These are phyloP conservation scores for Homarus gammarus DNA, from an alignment of 2,888 invertebrate species.

Conservation along the genomic window DNA sequence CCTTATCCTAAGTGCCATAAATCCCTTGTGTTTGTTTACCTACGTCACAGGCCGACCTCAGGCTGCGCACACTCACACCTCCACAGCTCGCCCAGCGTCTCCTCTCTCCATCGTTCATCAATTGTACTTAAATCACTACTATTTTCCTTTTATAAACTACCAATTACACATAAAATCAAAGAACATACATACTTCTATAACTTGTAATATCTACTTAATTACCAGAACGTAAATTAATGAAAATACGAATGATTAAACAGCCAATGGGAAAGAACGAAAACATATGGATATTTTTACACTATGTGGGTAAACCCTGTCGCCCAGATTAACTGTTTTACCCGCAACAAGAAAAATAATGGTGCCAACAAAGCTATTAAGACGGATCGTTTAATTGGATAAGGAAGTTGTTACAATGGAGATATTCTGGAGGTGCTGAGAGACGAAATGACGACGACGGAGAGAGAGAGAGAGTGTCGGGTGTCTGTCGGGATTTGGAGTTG, in stretches of 20 bases:
- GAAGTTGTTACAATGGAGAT: conserved; percentile 26
- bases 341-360: conserved; percentile 40
- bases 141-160: too few species aligned
- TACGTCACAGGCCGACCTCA: conserved; percentile 60
- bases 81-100: not conserved
- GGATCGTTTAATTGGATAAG: conserved; percentile 45
- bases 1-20: conserved; percentile 69
- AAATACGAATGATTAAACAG: too few species aligned
- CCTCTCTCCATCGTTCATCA: conserved; percentile 18
- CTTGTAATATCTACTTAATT: too few species aligned
- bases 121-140: too few species aligned
- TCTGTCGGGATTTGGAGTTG: not conserved
- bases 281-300: too few species aligned
- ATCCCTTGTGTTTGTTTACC: conserved; percentile 68
- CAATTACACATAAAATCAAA: too few species aligned
- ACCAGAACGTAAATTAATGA: too few species aligned
- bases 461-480: not conserved
- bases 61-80: conserved; percentile 20
- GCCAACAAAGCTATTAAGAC: conserved; percentile 43
- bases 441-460: not conserved
- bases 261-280: too few species aligned
- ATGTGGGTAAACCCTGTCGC: not conserved
- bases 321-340: conserved; percentile 45
- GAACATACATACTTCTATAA: too few species aligned
- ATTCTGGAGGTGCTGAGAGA: not conserved